phyloP scores from a whole-genome alignment of 2,113 vertebrate genomes.

The Phocoena sinus region DNA sequence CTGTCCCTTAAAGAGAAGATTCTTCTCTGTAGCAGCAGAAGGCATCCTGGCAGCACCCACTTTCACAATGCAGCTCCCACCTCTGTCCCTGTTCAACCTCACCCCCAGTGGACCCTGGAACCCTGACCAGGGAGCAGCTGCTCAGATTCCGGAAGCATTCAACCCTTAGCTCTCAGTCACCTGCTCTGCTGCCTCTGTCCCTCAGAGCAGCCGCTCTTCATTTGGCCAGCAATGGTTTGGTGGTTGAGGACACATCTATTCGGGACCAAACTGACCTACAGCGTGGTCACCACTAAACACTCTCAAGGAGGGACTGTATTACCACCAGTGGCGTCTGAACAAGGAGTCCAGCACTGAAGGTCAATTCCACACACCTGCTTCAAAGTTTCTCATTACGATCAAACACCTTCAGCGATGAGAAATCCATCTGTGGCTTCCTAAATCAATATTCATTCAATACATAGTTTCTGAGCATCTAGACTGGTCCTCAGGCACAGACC shows the following conservation, averaged over 20 bases:
- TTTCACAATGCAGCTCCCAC: not conserved
- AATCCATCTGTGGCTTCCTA: not conserved
- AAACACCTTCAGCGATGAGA: not conserved
- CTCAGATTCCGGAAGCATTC: not conserved
- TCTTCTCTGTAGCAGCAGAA: not conserved
- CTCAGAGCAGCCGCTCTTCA: not conserved
- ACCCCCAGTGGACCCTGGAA: rapidly evolving
- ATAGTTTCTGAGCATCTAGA: not conserved
- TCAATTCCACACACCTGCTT: not conserved
- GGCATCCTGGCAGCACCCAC: not conserved
- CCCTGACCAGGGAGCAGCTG: not conserved
- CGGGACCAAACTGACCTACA: not conserved
- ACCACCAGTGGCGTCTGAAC: not conserved
- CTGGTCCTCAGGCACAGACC: not conserved
- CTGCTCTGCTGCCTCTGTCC: not conserved
- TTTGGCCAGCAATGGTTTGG: not conserved
- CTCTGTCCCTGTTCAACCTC: not conserved
- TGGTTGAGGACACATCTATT: not conserved
- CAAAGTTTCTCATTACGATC: not conserved
- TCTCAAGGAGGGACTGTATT: not conserved
- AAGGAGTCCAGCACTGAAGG: not conserved
- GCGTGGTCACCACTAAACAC: not conserved
- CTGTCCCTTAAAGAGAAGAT: not conserved
- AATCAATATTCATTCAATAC: not conserved
- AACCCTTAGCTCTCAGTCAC: rapidly evolving